Evolutionary conservation across 2,113 vertebrate genomes (phyloP), one percentile per base, ranked within the genome.

Genomic region (Zapornia atra): DNA sequence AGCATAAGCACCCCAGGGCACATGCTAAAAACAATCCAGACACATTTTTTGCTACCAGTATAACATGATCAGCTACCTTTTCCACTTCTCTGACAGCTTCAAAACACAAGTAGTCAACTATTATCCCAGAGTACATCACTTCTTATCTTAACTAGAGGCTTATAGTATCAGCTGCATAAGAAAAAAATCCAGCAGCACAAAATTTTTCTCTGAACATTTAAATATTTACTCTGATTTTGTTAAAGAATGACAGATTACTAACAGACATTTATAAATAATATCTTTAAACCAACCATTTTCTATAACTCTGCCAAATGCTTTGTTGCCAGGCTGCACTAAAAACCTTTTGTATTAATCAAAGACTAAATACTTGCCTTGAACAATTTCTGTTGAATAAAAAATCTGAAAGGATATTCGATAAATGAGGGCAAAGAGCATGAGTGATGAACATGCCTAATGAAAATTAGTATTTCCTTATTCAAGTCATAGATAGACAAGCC

Each of bases 181-280:
- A 66, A 63, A 79, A 93, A 71, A 87, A 17, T 76, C 60, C 85
- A 94, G 42, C 13, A 85, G 48, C 28, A 69, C 5, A 51, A 53
- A 0, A 9, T 48, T 87, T 71, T 70, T 33, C 63, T 56, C 60
- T 36, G 87, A 88, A 70, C 5, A 34, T 42, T 61, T 69, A 76
- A 94, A 86, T 90, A 95, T 90, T 92, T 86, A 86, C 34, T 83
- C 42, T 73, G 20, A 80, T 66, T 94, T 76, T 77, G 15, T 86
- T 90, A 90, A 90, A 60, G 91, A 87, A 88, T 25, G 50, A 79
- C 42, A 85, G 7, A 73, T 36, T 73, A 80, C 11, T 82, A 71
- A 87, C 69, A 29, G 59, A 36, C 9, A 69, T 25, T 65, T 88
- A 51, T 48, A 94, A 91, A 79, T 54, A 50, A 56, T 82, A 92